Evolutionary conservation across 2,888 invertebrate species (phyloP).

Genomic region (Lagria hirta): DNA sequence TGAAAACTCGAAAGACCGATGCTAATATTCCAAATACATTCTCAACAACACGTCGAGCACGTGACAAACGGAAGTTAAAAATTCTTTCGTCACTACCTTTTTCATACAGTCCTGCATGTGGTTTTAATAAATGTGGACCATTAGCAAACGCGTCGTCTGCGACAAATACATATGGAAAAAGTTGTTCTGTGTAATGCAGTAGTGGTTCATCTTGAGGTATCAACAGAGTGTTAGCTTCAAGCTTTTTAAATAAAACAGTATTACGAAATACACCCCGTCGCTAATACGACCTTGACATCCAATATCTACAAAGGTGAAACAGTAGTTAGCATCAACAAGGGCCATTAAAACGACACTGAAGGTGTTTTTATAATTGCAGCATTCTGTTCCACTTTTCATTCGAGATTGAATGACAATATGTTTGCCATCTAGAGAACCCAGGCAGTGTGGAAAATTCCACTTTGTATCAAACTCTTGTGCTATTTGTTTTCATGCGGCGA

Average conservation of each 20-base stretch:
- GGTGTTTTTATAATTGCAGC: background rate
- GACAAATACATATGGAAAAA: constrained; percentile 20
- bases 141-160: constrained; percentile 19
- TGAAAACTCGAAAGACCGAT: constrained; percentile 31
- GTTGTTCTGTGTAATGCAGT: no score
- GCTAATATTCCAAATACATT: constrained; percentile 26
- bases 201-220: no score
- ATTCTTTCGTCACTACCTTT: background rate
- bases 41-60: constrained; percentile 24
- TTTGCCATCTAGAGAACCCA: background rate
- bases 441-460: constrained; percentile 1
- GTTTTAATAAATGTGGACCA: constrained; percentile 24
- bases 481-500: no score
- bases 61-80: constrained; percentile 7
- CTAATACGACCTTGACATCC: background rate
- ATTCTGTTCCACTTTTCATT: background rate
- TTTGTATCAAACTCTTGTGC: background rate
- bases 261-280: background rate
- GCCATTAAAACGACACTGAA: constrained; percentile 1
- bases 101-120: constrained; percentile 23
- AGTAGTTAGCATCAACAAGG: background rate
- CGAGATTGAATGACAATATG: background rate
- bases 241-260: background rate
- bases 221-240: background rate
- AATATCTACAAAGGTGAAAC: constrained; percentile 1